Base-by-base conservation (phyloP, 2,113 vertebrate genomes). In the Syngnathoides biaculeatus region DNA sequence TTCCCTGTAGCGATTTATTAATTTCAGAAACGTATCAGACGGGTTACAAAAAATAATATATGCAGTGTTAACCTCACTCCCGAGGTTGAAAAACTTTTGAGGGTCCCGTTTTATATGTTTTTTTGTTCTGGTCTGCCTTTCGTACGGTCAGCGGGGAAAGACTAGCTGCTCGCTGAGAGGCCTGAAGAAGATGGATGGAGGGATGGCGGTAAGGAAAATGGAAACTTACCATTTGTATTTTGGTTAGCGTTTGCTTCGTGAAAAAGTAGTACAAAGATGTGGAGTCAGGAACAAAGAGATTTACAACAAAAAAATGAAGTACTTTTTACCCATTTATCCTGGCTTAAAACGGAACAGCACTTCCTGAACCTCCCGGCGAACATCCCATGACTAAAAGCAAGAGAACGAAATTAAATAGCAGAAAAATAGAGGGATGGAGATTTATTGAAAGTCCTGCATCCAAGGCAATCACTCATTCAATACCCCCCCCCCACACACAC, bases 381-480 rank as follows among this genome's bases (percentile, higher is more conserved):
- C 52, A 26, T 27, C 38, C 58, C 17, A 1, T 61, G 12, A 2
- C 4, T 42, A 40, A 11, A 58, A 38, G 26, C 56, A 74, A 76
- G 42, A 71, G 13, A 59, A 47, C 48, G 52, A 59, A 2, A 60
- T 24, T 9, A n/a, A 62, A 71, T 61, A 50, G 24, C 55, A 42
- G 58, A 64, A 68, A n/a, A 61, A 71, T 65, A 58, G 57, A 79
- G 64, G 65, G 78, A 84, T 78, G 59, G 73, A 83, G 83, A 83
- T 83, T 87, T 62, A 88, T 84, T 84, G 84, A 35, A 84, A 60
- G 79, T 89, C 87, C 86, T 86, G 84, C 88, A 88, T 90, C 86
- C 85, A 76, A 66, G 80, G 61, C 82, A 85, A 91, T 91, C 91
- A 92, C 88, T 93, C 92, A 92, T 91, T 90, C 85, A 67, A 76